Evolutionary conservation across 2,113 vertebrate genomes (phyloP).

Genomic region (Takifugu bimaculatus): DNA sequence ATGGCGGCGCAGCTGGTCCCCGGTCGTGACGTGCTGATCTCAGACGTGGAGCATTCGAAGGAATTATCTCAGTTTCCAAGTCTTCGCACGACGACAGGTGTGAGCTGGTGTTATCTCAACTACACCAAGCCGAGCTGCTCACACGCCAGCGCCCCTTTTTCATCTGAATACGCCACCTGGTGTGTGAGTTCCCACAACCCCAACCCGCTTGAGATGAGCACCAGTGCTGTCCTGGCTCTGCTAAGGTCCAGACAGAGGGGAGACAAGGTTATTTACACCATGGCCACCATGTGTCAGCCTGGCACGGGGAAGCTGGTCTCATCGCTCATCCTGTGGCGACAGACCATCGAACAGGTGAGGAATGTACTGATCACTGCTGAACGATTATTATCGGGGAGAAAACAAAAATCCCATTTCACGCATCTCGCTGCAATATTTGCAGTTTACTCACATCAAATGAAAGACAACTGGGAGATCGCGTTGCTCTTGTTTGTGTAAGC

Average conservation of each 20-base stretch:
- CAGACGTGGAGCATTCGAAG: slow-evolving; percentile 79
- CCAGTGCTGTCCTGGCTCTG: slow-evolving; percentile 86
- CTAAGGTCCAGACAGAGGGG: slow-evolving; percentile 89
- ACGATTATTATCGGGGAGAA: too few relatives aligned
- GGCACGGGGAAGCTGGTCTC: slow-evolving; percentile 89
- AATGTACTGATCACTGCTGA: neutral
- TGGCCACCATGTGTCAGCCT: slow-evolving; percentile 88
- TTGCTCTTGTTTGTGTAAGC: slow-evolving; percentile 27
- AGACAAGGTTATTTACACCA: slow-evolving; percentile 85
- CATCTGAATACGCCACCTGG: slow-evolving; percentile 93
- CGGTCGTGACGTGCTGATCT: slow-evolving; percentile 73
- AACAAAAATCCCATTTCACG: too few relatives aligned
- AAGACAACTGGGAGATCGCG: too few relatives aligned
- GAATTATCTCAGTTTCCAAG: slow-evolving; percentile 89
- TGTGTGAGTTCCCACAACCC: slow-evolving; percentile 90
- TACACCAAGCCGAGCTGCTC: slow-evolving; percentile 90
- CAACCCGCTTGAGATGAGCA: slow-evolving; percentile 89
- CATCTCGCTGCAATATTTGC: too few relatives aligned
- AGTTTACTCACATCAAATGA: too few relatives aligned
- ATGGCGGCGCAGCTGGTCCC: slow-evolving; percentile 79
- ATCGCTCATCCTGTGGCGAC: slow-evolving; percentile 86
- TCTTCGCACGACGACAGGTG: slow-evolving; percentile 92
- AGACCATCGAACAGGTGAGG: slow-evolving; percentile 87
- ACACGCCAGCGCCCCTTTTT: slow-evolving; percentile 80
- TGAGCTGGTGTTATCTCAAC: slow-evolving; percentile 99